Base-by-base conservation (phyloP, 2,797 vertebrate genomes). In the Benthosema pterotum region DNA sequence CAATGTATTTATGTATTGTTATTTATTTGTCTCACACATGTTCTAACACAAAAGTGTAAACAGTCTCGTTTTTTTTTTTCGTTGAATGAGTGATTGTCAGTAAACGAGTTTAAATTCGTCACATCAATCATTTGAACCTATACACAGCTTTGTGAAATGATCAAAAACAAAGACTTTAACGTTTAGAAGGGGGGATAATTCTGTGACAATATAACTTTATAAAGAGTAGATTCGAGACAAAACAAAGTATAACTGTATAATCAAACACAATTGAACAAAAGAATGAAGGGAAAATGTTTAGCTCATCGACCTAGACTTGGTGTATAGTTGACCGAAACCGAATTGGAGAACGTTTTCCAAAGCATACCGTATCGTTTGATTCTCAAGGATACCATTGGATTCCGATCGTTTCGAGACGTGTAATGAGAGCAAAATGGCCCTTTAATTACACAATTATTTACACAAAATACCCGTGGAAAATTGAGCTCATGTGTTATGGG, bases 1-100 rank as follows among this genome's bases (percentile, higher is more conserved):
- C 32, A 38, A 38, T 38, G 8, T 38, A 38, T 38, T 38, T 38
- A 38, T 38, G 32, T 38, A 38, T 38, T 38, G 32, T 38, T 38
- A 38, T 38, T 38, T 38, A 38, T 38, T 38, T 38, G 32, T n/a
- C 53, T 32, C 53, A 55, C 22, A n/a, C 53, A 55, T 14, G 46
- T 43, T 38, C 12, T 13, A 15, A 56, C 7, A 1, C 32, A 38
- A 38, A 38, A 38, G 11, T 38, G 32, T 38, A 38, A 38, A 38
- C 32, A 38, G 32, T 38, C 32, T 38, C 8, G 2, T 38, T 38
- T 38, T 38, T 38, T 38, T 38, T 38, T 38, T 38, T 38, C 32
- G 8, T 38, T 38, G 32, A 38, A 38, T 38, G 32, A 38, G 32
- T 28, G 4, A 46, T 4, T 8, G 42, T 15, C 42, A 53, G 19